Percentiles rank a stretch among this genome's conserved stretches.
Conservation (phyloP, 2,888 invertebrate genomes). For the Philaethria dido region DNA sequence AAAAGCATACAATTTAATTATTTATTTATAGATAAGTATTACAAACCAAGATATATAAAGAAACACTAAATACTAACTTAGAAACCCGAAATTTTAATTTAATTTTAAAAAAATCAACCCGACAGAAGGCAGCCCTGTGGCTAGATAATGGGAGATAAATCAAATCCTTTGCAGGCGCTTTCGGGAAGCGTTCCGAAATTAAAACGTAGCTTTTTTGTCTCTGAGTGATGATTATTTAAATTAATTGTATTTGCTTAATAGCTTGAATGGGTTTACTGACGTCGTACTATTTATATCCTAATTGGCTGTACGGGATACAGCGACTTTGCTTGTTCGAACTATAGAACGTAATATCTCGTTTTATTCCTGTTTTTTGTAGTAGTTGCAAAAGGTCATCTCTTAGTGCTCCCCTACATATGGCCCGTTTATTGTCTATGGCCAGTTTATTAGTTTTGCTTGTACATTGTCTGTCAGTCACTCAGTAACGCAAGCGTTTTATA, state of each 20-base stretch:
- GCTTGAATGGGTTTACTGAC: conserved; percentile 39
- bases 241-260: conserved; percentile 79
- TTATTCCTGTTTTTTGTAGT: too few species aligned
- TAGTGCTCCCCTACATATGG: too few species aligned
- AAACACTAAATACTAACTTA: neutral
- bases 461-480: too few species aligned
- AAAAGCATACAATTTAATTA: too few species aligned
- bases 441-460: too few species aligned
- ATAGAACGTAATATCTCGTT: too few species aligned
- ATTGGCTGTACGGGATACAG: neutral
- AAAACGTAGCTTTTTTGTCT: conserved; percentile 56
- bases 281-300: conserved; percentile 1
- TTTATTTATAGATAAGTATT: too few species aligned
- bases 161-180: conserved; percentile 52
- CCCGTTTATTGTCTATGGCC: too few species aligned
- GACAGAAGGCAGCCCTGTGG: conserved; percentile 29
- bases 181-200: conserved; percentile 66
- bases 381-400: too few species aligned
- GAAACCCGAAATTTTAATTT: neutral
- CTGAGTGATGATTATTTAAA: conserved; percentile 65
- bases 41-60: too few species aligned
- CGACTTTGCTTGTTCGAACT: too few species aligned
- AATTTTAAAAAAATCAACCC: neutral
- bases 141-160: conserved; percentile 66
- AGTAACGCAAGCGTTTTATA: too few species aligned